These are phyloP conservation scores for Notamacropus eugenii DNA, from an alignment of 2,797 vertebrate species.

Conservation along the genomic window DNA sequence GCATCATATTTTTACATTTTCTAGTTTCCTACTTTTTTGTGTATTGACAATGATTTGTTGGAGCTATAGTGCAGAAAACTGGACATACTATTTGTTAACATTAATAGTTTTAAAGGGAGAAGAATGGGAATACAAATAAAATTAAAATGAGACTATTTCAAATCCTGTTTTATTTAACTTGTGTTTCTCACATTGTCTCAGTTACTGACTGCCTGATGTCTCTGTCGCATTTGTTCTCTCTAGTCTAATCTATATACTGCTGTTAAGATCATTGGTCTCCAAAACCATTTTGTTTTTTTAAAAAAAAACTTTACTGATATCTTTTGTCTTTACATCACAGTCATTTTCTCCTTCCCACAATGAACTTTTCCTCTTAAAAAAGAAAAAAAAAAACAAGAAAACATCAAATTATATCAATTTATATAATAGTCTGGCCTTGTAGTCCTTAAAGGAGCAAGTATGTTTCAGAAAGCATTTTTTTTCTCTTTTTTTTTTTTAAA, in stretches of 20 bases:
- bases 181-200: not conserved
- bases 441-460: not conserved
- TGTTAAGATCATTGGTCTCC: not conserved
- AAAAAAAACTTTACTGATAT: not conserved
- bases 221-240: not conserved
- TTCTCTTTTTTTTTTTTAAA: too few relatives aligned
- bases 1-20: not conserved
- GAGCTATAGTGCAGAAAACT: not conserved
- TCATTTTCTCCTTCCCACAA: not conserved
- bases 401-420: not conserved
- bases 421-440: not conserved
- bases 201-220: not conserved
- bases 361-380: not conserved
- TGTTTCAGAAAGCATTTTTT: not conserved
- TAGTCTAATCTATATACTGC: not conserved
- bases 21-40: not conserved
- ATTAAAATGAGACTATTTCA: not conserved
- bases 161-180: not conserved
- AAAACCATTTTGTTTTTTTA: not conserved
- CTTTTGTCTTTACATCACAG: not conserved
- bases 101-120: constrained; percentile 17
- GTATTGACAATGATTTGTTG: not conserved
- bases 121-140: constrained; percentile 9
- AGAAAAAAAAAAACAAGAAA: not conserved
- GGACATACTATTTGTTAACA: not conserved